Base-by-base conservation (phyloP, 1,140 invertebrate species). In the Hylaeus volcanicus region DNA sequence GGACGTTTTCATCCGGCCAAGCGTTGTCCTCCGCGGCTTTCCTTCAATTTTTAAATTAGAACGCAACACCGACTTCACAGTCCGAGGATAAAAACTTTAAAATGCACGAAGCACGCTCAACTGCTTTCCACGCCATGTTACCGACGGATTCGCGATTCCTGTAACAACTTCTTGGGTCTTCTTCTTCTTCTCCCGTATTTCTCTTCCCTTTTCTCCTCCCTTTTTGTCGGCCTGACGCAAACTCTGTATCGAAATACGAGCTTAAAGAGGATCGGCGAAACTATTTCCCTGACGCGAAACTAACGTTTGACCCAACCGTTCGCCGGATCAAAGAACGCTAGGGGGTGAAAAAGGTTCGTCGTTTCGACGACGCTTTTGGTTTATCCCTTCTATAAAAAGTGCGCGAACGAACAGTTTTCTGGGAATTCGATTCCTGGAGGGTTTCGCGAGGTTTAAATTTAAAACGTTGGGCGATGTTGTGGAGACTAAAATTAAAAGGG, bases 121-220 rank as follows among this genome's bases (percentile, higher is more conserved):
- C 39, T 58, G 39, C 69, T 43, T 9, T 37, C 39, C 26, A 9
- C 48, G 39, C 15, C 26, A 70, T 71, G 71, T 81, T 81, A 76
- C 48, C 45, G 11, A 12, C 41, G 55, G 72, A 75, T 74, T 83
- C 71, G 65, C 72, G 66, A 70, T 74, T 80, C 37, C 74, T 51
- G 37, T n/a, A 63, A 14, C 39, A 2, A 12, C 71, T 26, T 56
- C 69, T 37, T 6, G 15, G 8, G 26, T 26, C 26, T 26, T 12
- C 53, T 14, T 12, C 53, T 14, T 43, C 39, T 26, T 58, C 39
- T 15, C 4, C 48, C 5, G 48, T 15, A 14, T 12, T 9, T 8
- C 14, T 48, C 55, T 70, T 70, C 14, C 37, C 14, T 56, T 6
- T 26, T 58, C 14, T 15, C 1, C 48, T 6, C 26, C 37, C 11